Evolutionary conservation across 64 coral and sea anemone genomes (phyloP).

Genomic region (Catalaphyllia jardinei): DNA sequence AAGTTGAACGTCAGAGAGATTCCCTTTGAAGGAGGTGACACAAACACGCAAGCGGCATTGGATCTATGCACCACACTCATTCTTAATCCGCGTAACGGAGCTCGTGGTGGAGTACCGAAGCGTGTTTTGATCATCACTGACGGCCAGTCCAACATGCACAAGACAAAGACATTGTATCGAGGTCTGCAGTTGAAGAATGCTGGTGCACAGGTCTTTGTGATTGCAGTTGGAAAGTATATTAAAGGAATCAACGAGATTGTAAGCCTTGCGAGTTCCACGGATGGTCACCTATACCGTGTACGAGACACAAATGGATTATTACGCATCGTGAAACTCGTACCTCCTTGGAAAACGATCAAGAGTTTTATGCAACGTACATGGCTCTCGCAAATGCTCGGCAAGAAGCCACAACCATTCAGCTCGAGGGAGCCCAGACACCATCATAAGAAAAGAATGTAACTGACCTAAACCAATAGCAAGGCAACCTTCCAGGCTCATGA

Average conservation of each 20-base stretch:
- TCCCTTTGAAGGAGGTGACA: no score
- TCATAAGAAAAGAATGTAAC: no score
- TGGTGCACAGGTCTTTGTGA: conserved; percentile 29
- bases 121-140: conserved; percentile 34
- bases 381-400: no score
- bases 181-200: conserved; percentile 11
- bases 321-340: no score
- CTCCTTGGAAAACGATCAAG: no score
- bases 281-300: conserved; percentile 43
- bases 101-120: not conserved
- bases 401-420: no score
- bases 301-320: no score
- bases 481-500: no score
- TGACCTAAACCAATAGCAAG: no score
- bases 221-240: conserved; percentile 32
- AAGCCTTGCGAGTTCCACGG: conserved; percentile 30
- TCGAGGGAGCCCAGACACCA: no score
- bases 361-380: no score
- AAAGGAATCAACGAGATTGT: conserved; percentile 25
- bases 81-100: not conserved
- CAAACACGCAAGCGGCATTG: not conserved
- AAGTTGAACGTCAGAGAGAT: no score
- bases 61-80: conserved; percentile 7
- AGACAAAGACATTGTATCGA: conserved; percentile 15
- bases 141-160: conserved; percentile 38